A percentile compares a stretch with the other conserved stretches of the same genome.
Evolutionary conservation across 2,888 invertebrate species (phyloP).

Genomic region (Rhaphigaster nebulosa): DNA sequence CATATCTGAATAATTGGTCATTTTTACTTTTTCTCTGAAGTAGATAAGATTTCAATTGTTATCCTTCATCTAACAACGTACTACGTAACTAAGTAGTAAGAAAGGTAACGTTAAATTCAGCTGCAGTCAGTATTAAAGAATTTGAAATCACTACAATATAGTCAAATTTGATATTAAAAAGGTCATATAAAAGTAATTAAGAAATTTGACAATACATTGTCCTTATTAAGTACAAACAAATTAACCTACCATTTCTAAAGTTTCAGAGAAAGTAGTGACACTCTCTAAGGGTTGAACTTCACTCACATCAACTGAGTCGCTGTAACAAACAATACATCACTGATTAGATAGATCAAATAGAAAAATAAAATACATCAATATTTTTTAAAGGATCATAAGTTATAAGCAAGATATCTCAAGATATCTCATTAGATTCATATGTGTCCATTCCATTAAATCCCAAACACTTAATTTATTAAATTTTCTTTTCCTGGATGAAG

Average conservation of each 20-base stretch:
- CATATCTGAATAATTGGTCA: too few species aligned
- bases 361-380: background rate
- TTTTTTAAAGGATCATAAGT: background rate
- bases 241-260: slow-evolving; percentile 66
- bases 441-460: too few species aligned
- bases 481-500: too few species aligned
- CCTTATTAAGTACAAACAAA: background rate
- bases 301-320: slow-evolving; percentile 72
- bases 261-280: slow-evolving; percentile 72
- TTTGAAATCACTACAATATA: background rate
- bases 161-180: background rate
- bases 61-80: too few species aligned
- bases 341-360: background rate
- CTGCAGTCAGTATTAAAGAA: background rate
- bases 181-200: background rate
- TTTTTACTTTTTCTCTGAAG: too few species aligned
- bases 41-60: too few species aligned
- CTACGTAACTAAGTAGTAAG: too few species aligned
- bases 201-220: background rate
- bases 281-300: slow-evolving; percentile 74
- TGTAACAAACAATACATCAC: slow-evolving; percentile 61
- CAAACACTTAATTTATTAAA: too few species aligned
- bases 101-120: too few species aligned
- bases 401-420: background rate
- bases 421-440: background rate